Evolutionary conservation across 2,888 invertebrate species (phyloP), one percentile per base, ranked within the genome.

Genomic region (Pinctada fucata): DNA sequence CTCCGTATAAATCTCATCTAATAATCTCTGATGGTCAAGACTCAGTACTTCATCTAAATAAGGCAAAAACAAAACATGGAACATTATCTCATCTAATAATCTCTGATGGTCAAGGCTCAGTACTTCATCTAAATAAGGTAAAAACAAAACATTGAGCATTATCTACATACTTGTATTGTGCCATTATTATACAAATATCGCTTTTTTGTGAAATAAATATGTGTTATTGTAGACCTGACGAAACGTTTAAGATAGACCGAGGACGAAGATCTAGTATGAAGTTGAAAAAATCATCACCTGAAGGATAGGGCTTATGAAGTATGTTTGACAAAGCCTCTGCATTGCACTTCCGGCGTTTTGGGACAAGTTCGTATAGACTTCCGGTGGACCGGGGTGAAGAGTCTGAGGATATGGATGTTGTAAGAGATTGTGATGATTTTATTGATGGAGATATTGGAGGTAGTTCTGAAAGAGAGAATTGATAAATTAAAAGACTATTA

Each of bases 1-100:
- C 67, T 79, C 79, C 3, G 79, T 81, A 73, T 78, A 85, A 52
- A 84, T 76, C 58, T 80, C 78, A 58, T 85, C 82, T 8, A 85
- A 68, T 67, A 82, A 70, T 45, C 79, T 72, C 45, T 81, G 79
- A 58, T 85, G 85, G 49, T 82, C 58, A 13, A 58, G 6, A 10
- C 8, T 58, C 13, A 58, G 58, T 13, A 58, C 58, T 49, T 48
- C 48, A 49, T n/a, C 48, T 63, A 31, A 31, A 31, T 31, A 31
- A 31, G 31, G 31, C 1, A 31, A 31, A 31, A 31, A 31, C 31
- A 31, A 31, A 31, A 31, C 31, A 31, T 31, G 31, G 31, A 31
- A 1, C 31, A 31, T 80, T 76, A 64, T 79, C 58, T 80, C 78
- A 58, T 85, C 82, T 8, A 85, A 68, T 67, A 82, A 31, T 31